Percentiles rank a stretch among this genome's conserved stretches.
Conservation (phyloP, 2,113 vertebrate species). For the Stictonetta naevosa region DNA sequence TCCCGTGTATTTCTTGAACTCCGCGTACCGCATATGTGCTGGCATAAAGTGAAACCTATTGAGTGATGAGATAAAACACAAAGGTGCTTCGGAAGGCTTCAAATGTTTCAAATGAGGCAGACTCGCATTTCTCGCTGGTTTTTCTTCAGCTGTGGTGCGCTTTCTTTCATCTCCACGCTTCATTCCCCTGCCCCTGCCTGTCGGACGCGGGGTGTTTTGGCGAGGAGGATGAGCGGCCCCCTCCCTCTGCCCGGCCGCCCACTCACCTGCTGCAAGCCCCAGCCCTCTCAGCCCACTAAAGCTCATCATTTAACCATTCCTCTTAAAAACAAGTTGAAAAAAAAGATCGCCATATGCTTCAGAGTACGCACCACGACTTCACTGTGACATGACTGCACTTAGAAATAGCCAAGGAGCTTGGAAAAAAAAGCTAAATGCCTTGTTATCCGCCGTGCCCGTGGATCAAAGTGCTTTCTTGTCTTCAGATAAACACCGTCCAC, state of each 20-base stretch:
- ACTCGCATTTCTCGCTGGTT: not conserved
- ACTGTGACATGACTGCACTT: accelerated
- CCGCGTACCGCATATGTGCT: accelerated
- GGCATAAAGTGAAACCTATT: not conserved
- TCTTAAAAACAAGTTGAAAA: not conserved
- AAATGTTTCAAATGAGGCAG: not conserved
- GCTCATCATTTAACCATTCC: not conserved
- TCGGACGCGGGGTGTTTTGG: not conserved
- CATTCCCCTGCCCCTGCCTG: not conserved
- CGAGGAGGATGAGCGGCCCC: not conserved
- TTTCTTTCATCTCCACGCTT: not conserved
- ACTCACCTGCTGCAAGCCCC: not conserved
- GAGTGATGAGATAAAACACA: not conserved
- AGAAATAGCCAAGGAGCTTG: not conserved
- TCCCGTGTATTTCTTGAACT: not conserved
- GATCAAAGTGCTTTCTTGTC: not conserved
- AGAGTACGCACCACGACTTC: not conserved
- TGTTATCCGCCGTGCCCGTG: accelerated
- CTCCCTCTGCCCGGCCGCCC: not conserved
- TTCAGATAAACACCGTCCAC: accelerated
- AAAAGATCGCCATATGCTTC: not conserved
- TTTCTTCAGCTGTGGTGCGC: not conserved
- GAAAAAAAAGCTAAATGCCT: not conserved
- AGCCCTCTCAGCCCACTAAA: not conserved
- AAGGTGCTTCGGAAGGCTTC: not conserved